Base-by-base conservation (phyloP, 2,888 invertebrate species). In the Scrobipalpa costella region DNA sequence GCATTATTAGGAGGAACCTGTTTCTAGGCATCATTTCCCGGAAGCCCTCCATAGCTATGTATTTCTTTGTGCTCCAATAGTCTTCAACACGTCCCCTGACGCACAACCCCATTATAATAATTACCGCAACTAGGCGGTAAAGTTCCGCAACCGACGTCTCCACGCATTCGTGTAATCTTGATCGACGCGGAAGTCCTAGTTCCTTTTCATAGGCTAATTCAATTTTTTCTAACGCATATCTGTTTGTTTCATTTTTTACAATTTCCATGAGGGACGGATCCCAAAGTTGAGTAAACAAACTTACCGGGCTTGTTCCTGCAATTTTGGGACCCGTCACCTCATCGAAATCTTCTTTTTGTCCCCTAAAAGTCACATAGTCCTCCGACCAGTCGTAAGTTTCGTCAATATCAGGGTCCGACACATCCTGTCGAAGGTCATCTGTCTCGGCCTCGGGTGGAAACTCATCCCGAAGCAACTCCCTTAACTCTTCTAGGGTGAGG, bases 221-320 rank as follows among this genome's bases (percentile, higher is more conserved):
- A 8, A 57, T 57, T 7, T n/a, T 7, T 3, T 57, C n/a, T 13
- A 7, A n/a, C 36, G 57, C 57, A 15, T n/a, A 57, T 15, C 17
- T 57, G 15, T 57, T 57, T 36, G 57, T 57, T 15, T 57, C 57
- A 6, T 8, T 17, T 7, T 1, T 17, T 7, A 57, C 15, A 6
- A n/a, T 7, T 15, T 57, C 57, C 57, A 57, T 36, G n/a, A 57
- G 9, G 34, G 57, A 36, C 21, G n/a, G n/a, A 15, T 57, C 57
- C 57, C 57, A 57, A 13, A 36, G 2, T 9, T 57, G 17, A 2
- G 8, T 49, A 17, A 49, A 49, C 17, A 49, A 17, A 2, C 17
- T 5, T 17, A n/a, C 5, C 3, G 49, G 49, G 49, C 2, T 7
- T 49, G 49, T 17, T 17, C 5, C 17, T 17, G 6, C 15, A 49